Percentiles rank a stretch among this genome's conserved stretches.
Conservation (phyloP, 1,140 invertebrate genomes). For the Papilio glaucus region DNA sequence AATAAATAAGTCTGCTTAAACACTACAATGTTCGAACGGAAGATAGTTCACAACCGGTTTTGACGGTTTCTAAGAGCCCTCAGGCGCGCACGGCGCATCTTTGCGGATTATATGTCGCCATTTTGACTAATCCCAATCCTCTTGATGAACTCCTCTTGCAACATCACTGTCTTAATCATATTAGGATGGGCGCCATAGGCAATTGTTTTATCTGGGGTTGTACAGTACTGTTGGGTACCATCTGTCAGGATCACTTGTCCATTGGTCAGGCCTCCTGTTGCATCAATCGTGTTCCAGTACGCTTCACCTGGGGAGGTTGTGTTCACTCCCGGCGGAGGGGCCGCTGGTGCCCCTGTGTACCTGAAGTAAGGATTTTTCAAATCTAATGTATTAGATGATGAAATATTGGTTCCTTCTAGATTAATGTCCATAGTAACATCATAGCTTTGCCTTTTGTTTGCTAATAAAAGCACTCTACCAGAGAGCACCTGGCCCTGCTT, state of each 20-base stretch:
- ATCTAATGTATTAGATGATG: slow-evolving; percentile 96
- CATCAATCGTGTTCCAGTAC: slow-evolving; percentile 94
- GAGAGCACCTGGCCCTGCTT: slow-evolving; percentile 96
- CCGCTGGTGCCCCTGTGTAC: slow-evolving; percentile 94
- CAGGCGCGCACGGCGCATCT: slow-evolving; percentile 77
- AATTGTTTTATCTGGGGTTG: slow-evolving; percentile 69
- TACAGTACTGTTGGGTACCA: slow-evolving; percentile 75
- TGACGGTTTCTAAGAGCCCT: slow-evolving; percentile 79
- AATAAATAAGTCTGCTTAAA: slow-evolving; percentile 81
- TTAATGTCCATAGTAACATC: slow-evolving; percentile 98
- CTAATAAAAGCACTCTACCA: slow-evolving; percentile 94
- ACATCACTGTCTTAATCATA: slow-evolving; percentile 82
- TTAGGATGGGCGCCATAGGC: slow-evolving; percentile 73
- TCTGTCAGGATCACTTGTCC: slow-evolving; percentile 75
- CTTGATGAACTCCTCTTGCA: slow-evolving; percentile 83
- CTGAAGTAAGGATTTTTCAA: slow-evolving; percentile 99
- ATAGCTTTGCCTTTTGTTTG: slow-evolving; percentile 99
- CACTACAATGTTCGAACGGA: slow-evolving; percentile 79
- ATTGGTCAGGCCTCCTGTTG: slow-evolving; percentile 79
- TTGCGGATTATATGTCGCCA: slow-evolving; percentile 81
- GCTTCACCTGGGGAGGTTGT: slow-evolving; percentile 95
- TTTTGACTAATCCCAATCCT: slow-evolving; percentile 83
- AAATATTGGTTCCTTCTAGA: slow-evolving; percentile 93
- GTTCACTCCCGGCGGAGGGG: slow-evolving; percentile 94
- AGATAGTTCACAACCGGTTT: slow-evolving; percentile 80